Evolutionary conservation across 2,797 vertebrate genomes (phyloP), one percentile per base, ranked within the genome.

Genomic region (Antrozous pallidus): DNA sequence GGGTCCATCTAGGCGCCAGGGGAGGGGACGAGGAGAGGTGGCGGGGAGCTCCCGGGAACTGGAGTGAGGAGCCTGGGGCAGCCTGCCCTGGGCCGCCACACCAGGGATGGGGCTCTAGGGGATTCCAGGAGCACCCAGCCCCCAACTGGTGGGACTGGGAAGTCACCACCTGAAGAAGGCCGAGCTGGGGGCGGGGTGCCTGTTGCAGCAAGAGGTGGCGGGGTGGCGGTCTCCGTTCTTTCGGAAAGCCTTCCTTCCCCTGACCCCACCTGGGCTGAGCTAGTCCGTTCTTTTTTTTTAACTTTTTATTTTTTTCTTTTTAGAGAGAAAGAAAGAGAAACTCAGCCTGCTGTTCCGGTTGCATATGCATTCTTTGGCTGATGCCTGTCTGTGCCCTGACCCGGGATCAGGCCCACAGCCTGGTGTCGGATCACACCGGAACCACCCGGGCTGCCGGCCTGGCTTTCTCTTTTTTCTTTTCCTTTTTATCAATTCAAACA

Each of bases 11-110:
- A 18, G 81, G 83, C 36, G 16, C 24, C 4, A 0, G 18, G 3
- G 8, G 2, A 6, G n/a, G n/a, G 16, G 9, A 4, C 14, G 1
- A 22, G 51, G 40, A n/a, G 33, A 47, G 8, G 47, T 4, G 9
- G n/a, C 13, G 8, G 31, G 36, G 63, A 26, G 42, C 20, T 85
- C 26, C 3, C 40, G 24, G 42, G 18, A 6, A 4, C 7, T 17
- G 33, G 38, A 18, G 18, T 2, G 28, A n/a, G n/a, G 42, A 9
- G 8, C 17, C 0, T 26, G 18, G 51, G 8, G 6, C 56, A n/a
- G 47, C 67, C 54, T 0, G 8, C 28, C 3, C 16, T 11, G 20
- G 70, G 45, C 69, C 2, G 2, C 31, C 28, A 4, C 26, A 3
- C 49, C 83, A 40, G 65, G 51, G 11, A 4, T 31, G 8, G 56